Base-by-base conservation (phyloP, 2,888 invertebrate genomes). In the Andrena bucephala region DNA sequence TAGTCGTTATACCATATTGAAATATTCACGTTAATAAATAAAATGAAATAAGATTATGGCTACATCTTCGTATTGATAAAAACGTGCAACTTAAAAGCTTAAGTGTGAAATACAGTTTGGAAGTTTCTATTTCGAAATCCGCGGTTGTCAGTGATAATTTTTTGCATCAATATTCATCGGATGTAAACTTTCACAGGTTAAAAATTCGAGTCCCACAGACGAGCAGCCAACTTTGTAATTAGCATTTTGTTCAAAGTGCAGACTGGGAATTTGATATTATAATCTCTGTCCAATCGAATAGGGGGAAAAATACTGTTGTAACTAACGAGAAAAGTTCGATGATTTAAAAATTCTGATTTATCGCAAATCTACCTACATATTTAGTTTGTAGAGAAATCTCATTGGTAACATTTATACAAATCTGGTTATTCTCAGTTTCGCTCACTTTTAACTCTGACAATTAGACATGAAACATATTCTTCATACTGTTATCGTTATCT, bases 201-300 rank as follows among this genome's bases (percentile, higher is more conserved):
- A 31, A 68, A 68, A 50, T 54, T 68, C 33, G 13, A 54, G 20
- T 24, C 24, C 33, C 54, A 20, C 20, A 31, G 16, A n/a, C 6
- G 20, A 13, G 20, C 52, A 1, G 31, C 5, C 20, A 36, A 52
- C 33, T 13, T 52, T 20, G 16, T 27, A 31, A 74, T 71, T 78
- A 77, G 80, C 68, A 72, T 60, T 71, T 36, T 48, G 16, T 33
- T 54, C 54, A 24, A 54, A 24, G 24, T 27, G 57, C 57, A 27
- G 24, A 4, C 24, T 27, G 57, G 27, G 10, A 57, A 57, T 10
- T 57, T 24, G 20, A 57, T 57, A 57, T 57, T 57, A 57, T 57
- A 57, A 57, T 57, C 10, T 24, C 10, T 57, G 10, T 13, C 10
- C 57, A 27, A 24, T 57, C 57, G 24, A 27, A 27, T 57, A 13